phyloP scores from a whole-genome alignment of 2,888 invertebrate species.

The Belgica antarctica region DNA sequence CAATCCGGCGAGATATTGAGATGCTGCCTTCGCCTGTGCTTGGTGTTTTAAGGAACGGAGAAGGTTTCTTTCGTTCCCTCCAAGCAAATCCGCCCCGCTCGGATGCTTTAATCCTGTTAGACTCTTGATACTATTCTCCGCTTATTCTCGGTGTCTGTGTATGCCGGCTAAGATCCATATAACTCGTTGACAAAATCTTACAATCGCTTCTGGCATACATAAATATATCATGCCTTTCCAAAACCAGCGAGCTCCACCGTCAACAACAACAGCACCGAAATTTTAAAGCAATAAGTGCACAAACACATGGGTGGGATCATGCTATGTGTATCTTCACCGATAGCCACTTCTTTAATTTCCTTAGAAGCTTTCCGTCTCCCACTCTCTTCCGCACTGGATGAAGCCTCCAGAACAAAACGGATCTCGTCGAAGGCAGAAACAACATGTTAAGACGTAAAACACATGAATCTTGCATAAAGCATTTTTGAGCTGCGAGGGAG shows the following conservation, averaged over 20 bases:
- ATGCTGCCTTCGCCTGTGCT: constrained; percentile 10
- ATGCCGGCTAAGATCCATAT: constrained; percentile 10
- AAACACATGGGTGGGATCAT: neutral
- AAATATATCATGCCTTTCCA: constrained; percentile 21
- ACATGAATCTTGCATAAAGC: constrained; percentile 43
- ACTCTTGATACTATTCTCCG: too few species aligned
- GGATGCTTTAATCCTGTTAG: constrained; percentile 46
- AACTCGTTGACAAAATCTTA: constrained; percentile 36
- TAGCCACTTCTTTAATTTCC: constrained; percentile 43
- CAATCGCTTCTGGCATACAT: constrained; percentile 40
- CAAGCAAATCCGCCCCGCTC: constrained; percentile 43
- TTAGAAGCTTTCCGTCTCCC: constrained; percentile 18
- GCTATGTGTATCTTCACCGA: constrained; percentile 14
- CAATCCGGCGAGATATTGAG: constrained; percentile 24
- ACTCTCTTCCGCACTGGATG: too few species aligned
- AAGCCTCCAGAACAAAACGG: neutral
- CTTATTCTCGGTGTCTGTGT: neutral
- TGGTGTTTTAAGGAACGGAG: constrained; percentile 9
- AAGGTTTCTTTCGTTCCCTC: constrained; percentile 32
- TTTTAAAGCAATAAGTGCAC: neutral
- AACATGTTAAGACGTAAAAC: constrained; percentile 44
- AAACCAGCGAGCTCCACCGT: too few species aligned
- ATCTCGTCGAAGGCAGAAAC: constrained; percentile 38
- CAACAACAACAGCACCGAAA: neutral
- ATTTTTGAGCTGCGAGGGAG: neutral